Conservation (phyloP, 2,888 invertebrate genomes). For the Noctuana brunneofusca region DNA sequence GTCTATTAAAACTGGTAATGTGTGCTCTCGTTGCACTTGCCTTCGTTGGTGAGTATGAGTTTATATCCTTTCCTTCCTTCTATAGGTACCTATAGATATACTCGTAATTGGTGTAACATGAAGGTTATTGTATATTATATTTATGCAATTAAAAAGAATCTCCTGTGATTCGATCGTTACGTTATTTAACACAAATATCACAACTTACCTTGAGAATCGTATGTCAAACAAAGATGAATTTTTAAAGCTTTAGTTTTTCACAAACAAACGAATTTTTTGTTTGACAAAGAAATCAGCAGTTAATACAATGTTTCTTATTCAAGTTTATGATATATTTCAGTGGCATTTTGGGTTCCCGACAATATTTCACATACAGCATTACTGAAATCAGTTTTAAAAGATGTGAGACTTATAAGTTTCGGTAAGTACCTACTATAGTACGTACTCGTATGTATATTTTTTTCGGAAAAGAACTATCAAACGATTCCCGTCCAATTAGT, state of each 20-base stretch:
- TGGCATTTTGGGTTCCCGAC: conserved; percentile 23
- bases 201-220: too few species aligned
- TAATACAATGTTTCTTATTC: background rate
- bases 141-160: too few species aligned
- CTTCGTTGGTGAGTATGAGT: conserved; percentile 49
- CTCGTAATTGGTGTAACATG: too few species aligned
- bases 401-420: conserved; percentile 51
- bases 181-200: too few species aligned
- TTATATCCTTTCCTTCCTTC: background rate
- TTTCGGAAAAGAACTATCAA: too few species aligned
- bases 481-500: background rate
- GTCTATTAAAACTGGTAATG: conserved; percentile 44
- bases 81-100: background rate
- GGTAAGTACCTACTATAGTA: conserved; percentile 51
- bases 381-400: conserved; percentile 51
- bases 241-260: too few species aligned
- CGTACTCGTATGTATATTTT: background rate
- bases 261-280: too few species aligned
- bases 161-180: too few species aligned
- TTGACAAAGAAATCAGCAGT: too few species aligned
- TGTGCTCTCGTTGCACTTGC: conserved; percentile 48
- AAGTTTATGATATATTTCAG: conserved; percentile 7
- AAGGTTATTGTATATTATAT: too few species aligned
- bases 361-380: conserved; percentile 43
- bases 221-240: too few species aligned